Evolutionary conservation across 2,113 vertebrate genomes (phyloP).

Genomic region (Meleagris gallopavo): DNA sequence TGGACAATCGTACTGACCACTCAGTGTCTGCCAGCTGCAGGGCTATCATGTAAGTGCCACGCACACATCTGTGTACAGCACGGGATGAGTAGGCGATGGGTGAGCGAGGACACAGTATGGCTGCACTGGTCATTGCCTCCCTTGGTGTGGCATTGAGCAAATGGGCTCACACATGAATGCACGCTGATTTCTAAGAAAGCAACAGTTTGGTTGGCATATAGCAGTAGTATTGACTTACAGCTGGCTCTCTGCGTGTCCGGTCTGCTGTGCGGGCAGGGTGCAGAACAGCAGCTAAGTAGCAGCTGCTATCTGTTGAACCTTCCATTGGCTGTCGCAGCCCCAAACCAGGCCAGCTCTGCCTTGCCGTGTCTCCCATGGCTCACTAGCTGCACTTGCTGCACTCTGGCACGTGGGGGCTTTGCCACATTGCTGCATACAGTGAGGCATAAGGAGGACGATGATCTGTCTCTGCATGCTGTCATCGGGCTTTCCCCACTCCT

Average conservation of each 20-base stretch:
- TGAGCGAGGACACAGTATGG: not conserved
- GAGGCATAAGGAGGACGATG: not conserved
- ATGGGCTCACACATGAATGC: accelerated
- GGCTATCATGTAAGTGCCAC: accelerated
- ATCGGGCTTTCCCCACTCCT: conserved; percentile 20
- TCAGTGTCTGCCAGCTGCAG: not conserved
- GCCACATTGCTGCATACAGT: not conserved
- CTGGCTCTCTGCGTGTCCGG: not conserved
- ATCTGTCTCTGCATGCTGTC: not conserved
- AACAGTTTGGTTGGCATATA: not conserved
- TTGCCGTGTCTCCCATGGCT: not conserved
- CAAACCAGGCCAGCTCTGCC: not conserved
- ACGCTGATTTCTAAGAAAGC: not conserved
- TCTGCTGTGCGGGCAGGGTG: not conserved
- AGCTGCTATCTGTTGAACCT: not conserved
- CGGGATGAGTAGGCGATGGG: not conserved
- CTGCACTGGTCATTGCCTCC: accelerated
- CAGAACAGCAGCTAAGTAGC: not conserved
- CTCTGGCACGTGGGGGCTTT: conserved; percentile 19
- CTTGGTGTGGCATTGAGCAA: not conserved
- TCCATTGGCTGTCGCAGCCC: not conserved
- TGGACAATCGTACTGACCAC: not conserved
- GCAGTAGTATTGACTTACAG: not conserved
- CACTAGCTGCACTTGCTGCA: accelerated
- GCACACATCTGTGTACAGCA: not conserved